Base-by-base conservation (phyloP, 2,888 invertebrate genomes). In the Arrhopalites spinosus region DNA sequence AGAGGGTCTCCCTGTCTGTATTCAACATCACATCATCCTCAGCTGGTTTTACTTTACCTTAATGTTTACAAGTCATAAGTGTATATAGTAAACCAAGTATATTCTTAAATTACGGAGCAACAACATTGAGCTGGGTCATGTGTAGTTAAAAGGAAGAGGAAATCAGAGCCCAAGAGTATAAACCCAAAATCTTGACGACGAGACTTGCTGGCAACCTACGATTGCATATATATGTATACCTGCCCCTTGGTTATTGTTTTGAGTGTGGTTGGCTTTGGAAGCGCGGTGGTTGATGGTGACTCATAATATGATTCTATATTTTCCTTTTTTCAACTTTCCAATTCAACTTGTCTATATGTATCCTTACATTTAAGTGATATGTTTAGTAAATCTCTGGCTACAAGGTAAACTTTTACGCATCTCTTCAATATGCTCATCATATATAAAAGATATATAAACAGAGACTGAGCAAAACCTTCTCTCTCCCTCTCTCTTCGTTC, bases 131-230 rank as follows among this genome's bases (percentile, higher is more conserved):
- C 23, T 59, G 59, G 59, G 59, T 59, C 59, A 59, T 17, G 59
- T 15, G n/a, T 11, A 59, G 59, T 23, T 8, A 68, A 68, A 66
- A 20, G 30, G 23, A 66, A 66, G 66, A 66, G 43, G 45, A 45
- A 68, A 68, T 47, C 67, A 68, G 27, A 68, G 5, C 67, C 67
- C 36, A n/a, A 47, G 25, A 47, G 47, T 68, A 36, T 36, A 36
- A 36, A 8, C 67, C 67, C 45, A 47, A 68, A 68, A 68, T 68
- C 67, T 68, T 68, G 45, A 66, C 64, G 43, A 20, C 67, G 23
- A 68, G 68, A 68, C 68, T 68, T 68, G 1, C 27, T 68, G 68
- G 68, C 68, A 68, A 50, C 68, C 47, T 15, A 27, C 68, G 23
- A 13, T 8, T 25, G 5, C 25, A 13, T 25, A n/a, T n/a, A n/a